A percentile compares a stretch with the other conserved stretches of the same genome.
phyloP scores from a whole-genome alignment of 2,888 invertebrate species.

The Argynnis bischoffii region DNA sequence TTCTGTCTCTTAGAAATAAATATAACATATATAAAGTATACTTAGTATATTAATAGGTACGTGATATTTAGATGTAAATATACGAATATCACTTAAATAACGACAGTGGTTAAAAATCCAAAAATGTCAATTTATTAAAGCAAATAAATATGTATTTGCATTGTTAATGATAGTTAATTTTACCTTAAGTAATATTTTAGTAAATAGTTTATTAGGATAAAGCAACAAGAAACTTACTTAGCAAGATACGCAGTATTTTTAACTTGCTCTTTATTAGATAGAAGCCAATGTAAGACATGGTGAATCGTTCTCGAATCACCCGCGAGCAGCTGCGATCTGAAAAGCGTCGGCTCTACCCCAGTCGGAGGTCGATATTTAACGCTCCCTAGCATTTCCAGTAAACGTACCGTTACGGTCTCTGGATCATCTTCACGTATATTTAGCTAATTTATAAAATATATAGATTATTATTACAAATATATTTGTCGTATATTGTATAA shows the following conservation, averaged over 20 bases:
- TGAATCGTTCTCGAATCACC: slow-evolving; percentile 90
- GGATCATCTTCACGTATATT: slow-evolving; percentile 89
- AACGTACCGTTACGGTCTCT: slow-evolving; percentile 88
- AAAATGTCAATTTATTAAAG: too few relatives aligned
- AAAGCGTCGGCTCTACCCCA: slow-evolving; percentile 66
- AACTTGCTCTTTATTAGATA: slow-evolving; percentile 87
- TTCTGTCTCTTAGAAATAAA: too few relatives aligned
- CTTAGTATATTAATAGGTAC: too few relatives aligned
- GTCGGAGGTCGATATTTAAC: slow-evolving; percentile 90
- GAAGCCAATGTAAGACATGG: slow-evolving; percentile 90
- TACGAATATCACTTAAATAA: too few relatives aligned
- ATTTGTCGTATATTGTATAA: too few relatives aligned
- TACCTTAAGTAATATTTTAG: too few relatives aligned
- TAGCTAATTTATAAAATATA: slow-evolving; percentile 57
- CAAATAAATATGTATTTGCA: slow-evolving; percentile 64
- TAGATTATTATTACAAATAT: neutral
- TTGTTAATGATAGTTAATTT: neutral
- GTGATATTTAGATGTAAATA: too few relatives aligned
- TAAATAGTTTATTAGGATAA: too few relatives aligned
- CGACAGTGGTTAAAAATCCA: too few relatives aligned
- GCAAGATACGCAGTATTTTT: slow-evolving; percentile 93
- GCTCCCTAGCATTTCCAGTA: slow-evolving; percentile 87
- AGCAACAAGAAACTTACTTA: slow-evolving; percentile 63
- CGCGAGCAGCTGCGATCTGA: slow-evolving; percentile 72
- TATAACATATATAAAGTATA: too few relatives aligned